These are phyloP conservation scores for Neolamprologus falcicula DNA, from an alignment of 2,113 vertebrate species.

Conservation along the genomic window DNA sequence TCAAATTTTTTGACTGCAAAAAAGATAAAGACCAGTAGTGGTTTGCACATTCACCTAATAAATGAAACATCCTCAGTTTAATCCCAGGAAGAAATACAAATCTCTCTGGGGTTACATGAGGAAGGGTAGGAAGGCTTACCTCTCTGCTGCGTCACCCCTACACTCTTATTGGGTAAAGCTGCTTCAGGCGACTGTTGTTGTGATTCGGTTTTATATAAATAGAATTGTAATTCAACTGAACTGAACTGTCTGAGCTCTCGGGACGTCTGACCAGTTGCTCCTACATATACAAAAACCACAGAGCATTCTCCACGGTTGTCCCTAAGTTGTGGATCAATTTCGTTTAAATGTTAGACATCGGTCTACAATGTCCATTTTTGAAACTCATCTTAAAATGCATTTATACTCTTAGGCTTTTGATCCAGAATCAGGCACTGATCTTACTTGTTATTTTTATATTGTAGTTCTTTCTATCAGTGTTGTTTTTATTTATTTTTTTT, in stretches of 20 bases:
- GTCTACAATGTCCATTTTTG: not conserved
- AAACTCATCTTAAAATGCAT: not conserved
- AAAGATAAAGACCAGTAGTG: not conserved
- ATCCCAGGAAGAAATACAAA: not conserved
- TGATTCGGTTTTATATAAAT: not conserved
- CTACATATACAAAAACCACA: not conserved
- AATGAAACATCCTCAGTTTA: not conserved
- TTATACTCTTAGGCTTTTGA: not conserved
- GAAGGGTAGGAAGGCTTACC: not conserved
- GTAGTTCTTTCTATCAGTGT: not conserved
- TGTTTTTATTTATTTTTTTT: not conserved
- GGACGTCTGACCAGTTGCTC: not conserved
- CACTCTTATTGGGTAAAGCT: not conserved
- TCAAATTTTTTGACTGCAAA: not conserved
- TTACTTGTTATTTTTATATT: not conserved
- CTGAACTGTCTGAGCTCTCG: not conserved
- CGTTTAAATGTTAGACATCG: rapidly evolving
- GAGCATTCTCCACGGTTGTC: rapidly evolving
- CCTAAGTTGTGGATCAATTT: not conserved
- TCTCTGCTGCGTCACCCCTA: not conserved
- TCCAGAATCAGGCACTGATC: rapidly evolving
- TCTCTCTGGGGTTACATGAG: not conserved
- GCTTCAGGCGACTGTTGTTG: not conserved
- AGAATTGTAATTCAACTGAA: not conserved
- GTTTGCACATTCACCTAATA: not conserved